A percentile compares a stretch with the other conserved stretches of the same genome.
Conservation (phyloP, 2,888 invertebrate genomes). For the Cistogaster globosa region DNA sequence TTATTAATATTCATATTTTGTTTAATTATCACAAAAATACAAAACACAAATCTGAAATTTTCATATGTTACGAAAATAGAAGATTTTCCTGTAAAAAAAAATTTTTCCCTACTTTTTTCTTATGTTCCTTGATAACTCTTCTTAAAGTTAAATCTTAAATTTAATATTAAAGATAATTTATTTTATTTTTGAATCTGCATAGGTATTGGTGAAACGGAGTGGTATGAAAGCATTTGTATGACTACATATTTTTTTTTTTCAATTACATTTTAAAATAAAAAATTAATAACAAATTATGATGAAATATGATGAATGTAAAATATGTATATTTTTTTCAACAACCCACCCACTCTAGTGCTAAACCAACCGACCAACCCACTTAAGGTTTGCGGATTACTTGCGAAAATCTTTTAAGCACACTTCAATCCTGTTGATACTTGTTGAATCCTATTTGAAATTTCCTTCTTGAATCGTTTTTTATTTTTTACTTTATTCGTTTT, state of each 20-base stretch:
- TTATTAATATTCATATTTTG: too few relatives aligned
- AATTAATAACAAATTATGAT: constrained; percentile 32
- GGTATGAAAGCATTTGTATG: not conserved
- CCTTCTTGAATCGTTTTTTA: not conserved
- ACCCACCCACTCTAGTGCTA: constrained; percentile 45
- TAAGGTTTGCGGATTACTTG: constrained; percentile 69
- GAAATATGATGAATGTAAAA: constrained; percentile 45
- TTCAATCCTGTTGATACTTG: constrained; percentile 70
- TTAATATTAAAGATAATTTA: too few relatives aligned
- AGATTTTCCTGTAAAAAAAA: too few relatives aligned
- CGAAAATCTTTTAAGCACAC: constrained; percentile 70
- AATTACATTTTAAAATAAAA: constrained; percentile 13
- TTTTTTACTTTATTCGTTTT: not conserved
- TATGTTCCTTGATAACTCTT: too few relatives aligned
- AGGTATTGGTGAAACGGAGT: not conserved
- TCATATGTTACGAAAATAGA: too few relatives aligned
- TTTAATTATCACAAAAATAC: too few relatives aligned
- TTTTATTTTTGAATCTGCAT: too few relatives aligned
- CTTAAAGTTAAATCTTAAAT: too few relatives aligned
- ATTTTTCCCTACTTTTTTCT: too few relatives aligned
- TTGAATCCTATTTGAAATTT: constrained; percentile 65
- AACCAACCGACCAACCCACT: constrained; percentile 68
- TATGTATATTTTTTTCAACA: constrained; percentile 43
- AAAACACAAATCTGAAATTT: too few relatives aligned
- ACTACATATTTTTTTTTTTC: constrained; percentile 26